Percentiles rank a stretch among this genome's conserved stretches.
phyloP scores from a whole-genome alignment of 2,888 invertebrate genomes.

The Ormyrus pomaceus region DNA sequence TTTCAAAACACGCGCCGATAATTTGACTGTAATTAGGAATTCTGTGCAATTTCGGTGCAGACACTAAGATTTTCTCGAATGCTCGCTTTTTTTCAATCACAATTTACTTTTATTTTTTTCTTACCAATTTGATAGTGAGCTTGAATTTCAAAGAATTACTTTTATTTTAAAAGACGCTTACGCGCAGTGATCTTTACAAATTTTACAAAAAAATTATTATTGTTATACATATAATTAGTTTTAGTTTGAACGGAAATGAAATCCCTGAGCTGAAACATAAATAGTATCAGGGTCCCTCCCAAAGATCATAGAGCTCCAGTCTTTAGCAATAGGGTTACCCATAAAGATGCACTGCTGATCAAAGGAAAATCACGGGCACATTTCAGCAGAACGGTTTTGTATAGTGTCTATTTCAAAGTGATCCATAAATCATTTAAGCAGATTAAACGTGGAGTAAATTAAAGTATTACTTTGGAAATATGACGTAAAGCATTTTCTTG shows the following conservation, averaged over 20 bases:
- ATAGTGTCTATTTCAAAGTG: slow-evolving; percentile 30
- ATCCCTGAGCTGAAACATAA: neutral
- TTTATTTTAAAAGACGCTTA: neutral
- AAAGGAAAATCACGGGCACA: slow-evolving; percentile 44
- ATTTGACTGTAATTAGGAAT: slow-evolving; percentile 16
- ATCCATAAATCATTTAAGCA: slow-evolving; percentile 64
- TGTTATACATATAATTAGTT: neutral
- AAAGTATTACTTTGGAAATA: slow-evolving; percentile 55
- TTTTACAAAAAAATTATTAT: neutral
- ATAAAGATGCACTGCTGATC: slow-evolving; percentile 45
- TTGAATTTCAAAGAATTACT: too few relatives aligned
- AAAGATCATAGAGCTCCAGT: slow-evolving; percentile 22
- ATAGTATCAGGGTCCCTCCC: slow-evolving; percentile 5
- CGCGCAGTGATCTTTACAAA: neutral
- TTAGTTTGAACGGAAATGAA: too few relatives aligned
- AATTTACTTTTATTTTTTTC: too few relatives aligned
- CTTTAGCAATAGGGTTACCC: neutral
- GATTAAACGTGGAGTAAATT: slow-evolving; percentile 64
- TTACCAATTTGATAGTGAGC: too few relatives aligned
- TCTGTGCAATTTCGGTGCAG: neutral
- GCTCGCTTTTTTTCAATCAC: too few relatives aligned
- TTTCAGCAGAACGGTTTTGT: slow-evolving; percentile 10
- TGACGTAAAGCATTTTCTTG: slow-evolving; percentile 46
- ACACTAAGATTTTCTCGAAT: too few relatives aligned
- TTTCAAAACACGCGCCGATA: neutral